Conservation (phyloP, 2,113 vertebrate species). For the Edolisoma coerulescens region DNA sequence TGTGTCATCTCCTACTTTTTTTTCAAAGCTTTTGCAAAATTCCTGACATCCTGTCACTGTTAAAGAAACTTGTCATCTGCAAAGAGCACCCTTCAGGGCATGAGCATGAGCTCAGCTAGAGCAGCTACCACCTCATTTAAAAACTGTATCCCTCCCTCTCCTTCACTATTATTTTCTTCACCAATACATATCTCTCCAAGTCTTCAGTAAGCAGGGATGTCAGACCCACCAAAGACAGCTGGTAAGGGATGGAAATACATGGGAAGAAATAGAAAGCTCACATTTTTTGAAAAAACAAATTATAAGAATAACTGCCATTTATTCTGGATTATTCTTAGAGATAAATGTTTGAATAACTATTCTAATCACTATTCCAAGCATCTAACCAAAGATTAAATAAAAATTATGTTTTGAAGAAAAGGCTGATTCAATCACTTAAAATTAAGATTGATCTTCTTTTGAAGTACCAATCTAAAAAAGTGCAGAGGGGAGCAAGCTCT, state of each 20-base stretch:
- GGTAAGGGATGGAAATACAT: neutral
- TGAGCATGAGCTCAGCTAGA: neutral
- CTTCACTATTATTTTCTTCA: neutral
- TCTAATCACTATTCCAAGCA: neutral
- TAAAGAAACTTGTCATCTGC: neutral
- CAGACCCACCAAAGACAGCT: neutral
- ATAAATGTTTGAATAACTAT: neutral
- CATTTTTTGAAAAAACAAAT: neutral
- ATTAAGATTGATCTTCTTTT: neutral
- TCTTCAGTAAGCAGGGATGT: neutral
- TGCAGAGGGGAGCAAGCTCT: neutral
- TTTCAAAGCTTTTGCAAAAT: neutral
- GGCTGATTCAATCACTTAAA: neutral
- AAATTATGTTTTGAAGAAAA: constrained; percentile 6
- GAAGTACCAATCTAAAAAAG: neutral
- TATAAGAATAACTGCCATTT: neutral
- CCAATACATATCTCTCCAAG: rapidly evolving
- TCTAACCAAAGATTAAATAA: neutral
- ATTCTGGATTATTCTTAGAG: too few species aligned
- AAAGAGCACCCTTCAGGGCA: neutral
- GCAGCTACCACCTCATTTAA: neutral
- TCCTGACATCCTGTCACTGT: neutral
- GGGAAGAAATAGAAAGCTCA: neutral
- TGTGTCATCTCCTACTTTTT: neutral
- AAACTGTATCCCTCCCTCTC: neutral